Evolutionary conservation across 2,888 invertebrate species (phyloP).

Genomic region (Thumatha senex): DNA sequence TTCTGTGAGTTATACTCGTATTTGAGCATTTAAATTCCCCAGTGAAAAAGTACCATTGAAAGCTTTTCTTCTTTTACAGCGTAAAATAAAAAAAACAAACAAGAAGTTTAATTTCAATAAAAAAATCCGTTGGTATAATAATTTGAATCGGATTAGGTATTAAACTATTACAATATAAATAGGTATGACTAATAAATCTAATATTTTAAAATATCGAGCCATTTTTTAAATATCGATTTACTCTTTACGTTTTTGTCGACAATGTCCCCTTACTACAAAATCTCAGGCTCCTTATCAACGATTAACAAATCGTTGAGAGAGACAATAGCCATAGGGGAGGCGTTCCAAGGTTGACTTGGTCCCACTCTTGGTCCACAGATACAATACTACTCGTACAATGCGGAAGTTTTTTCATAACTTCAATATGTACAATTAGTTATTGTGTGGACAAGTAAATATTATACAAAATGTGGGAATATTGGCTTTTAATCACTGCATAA

Average conservation of each 20-base stretch:
- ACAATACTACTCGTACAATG: slow-evolving; percentile 10
- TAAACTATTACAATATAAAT: not conserved
- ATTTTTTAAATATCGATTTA: too few relatives aligned
- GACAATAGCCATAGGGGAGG: slow-evolving; percentile 58
- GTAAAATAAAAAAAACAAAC: too few relatives aligned
- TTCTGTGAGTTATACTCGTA: too few relatives aligned
- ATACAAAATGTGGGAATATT: slow-evolving; percentile 31
- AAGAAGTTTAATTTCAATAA: not conserved
- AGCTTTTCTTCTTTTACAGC: too few relatives aligned
- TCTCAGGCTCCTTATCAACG: slow-evolving; percentile 52
- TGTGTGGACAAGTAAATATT: slow-evolving; percentile 17
- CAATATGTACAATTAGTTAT: slow-evolving; percentile 25
- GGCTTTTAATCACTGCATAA: slow-evolving; percentile 24
- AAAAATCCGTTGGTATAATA: not conserved
- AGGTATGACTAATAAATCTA: too few relatives aligned
- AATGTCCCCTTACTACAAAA: slow-evolving; percentile 43
- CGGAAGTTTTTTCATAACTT: slow-evolving; percentile 36
- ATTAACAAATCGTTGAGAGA: slow-evolving; percentile 61
- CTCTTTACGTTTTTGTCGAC: slow-evolving; percentile 6
- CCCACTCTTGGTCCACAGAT: slow-evolving; percentile 14
- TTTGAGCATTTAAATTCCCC: too few relatives aligned
- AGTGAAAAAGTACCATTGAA: too few relatives aligned
- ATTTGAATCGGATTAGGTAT: not conserved
- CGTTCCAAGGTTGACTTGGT: slow-evolving; percentile 37
- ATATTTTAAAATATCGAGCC: too few relatives aligned